Base-by-base conservation (phyloP, 2,888 invertebrate species). In the Cephus spinipes region DNA sequence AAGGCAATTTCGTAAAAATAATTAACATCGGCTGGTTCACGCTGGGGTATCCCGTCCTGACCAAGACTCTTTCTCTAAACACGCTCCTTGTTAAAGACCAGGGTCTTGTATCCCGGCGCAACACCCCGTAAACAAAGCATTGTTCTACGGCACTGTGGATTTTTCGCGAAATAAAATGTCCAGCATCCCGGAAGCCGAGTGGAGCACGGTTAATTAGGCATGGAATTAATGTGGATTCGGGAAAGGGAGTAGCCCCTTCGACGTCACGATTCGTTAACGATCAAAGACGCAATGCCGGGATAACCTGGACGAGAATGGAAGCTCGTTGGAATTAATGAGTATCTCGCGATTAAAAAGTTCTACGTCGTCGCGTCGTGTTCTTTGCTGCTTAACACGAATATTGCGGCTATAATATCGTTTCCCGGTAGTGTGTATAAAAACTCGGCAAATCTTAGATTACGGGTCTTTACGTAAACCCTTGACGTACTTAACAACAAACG, bases 61-160 rank as follows among this genome's bases (percentile, higher is more conserved):
- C 55, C 55, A 9, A 55, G 55, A 71, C 71, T 31, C 32, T 31
- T 81, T 81, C 75, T 85, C 87, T 87, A 88, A 88, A 87, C 87
- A 87, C 82, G 88, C 83, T 78, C 86, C 88, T 87, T 88, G 87
- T 88, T 88, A 88, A 88, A 85, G 83, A 83, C 74, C 76, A 74
- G 82, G 83, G 85, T 82, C 88, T 85, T 88, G 88, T 87, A 88
- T 82, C 83, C 79, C 81, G 77, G 80, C 83, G 83, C 83, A 85
- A 86, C 84, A 85, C 82, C 83, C 83, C 81, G 76, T 81, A 78
- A 81, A 81, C 82, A 78, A 82, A 80, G 85, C 85, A 87, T 87
- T 88, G 87, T 88, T 88, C 79, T 55, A 55, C 73, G 73, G 68
- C 12, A 68, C 68, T 23, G 78, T 75, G 68, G 31, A 78, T 76